Percentiles rank a stretch among this genome's conserved stretches.
These are phyloP conservation scores for Aptenodytes forsteri DNA, from an alignment of 2,113 vertebrate species.

Conservation along the genomic window DNA sequence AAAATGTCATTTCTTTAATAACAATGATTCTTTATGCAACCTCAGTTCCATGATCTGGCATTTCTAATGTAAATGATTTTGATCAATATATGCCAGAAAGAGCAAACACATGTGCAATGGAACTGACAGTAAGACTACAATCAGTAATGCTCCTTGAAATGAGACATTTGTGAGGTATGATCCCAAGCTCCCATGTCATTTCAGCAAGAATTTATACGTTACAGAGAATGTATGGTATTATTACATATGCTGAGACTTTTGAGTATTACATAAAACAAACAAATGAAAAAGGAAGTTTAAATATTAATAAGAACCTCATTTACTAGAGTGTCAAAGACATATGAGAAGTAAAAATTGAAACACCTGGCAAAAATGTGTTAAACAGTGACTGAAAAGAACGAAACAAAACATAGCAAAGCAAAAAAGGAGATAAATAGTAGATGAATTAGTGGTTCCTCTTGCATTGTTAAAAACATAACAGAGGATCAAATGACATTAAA, in stretches of 20 bases:
- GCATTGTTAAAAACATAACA: conserved; percentile 29
- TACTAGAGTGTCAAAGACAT: background rate
- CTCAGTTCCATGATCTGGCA: background rate
- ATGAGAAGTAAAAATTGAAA: background rate
- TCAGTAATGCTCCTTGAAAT: background rate
- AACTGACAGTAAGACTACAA: background rate
- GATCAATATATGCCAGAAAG: background rate
- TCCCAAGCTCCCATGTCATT: background rate
- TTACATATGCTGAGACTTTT: background rate
- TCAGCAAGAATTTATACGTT: background rate
- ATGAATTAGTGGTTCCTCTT: conserved; percentile 16
- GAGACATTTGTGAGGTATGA: background rate
- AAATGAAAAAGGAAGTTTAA: background rate
- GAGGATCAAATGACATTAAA: conserved; percentile 21
- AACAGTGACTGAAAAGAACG: conserved; percentile 18
- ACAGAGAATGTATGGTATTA: background rate
- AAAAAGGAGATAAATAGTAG: conserved; percentile 49
- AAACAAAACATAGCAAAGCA: conserved; percentile 1
- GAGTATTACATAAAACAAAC: background rate
- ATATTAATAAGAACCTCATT: conserved; percentile 3
- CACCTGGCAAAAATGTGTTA: background rate
- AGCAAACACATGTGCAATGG: background rate
- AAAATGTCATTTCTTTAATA: background rate
- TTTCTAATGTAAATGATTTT: background rate
- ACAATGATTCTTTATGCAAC: background rate